Evolutionary conservation across 2,113 vertebrate genomes (phyloP), one percentile per base, ranked within the genome.

Genomic region (Asarcornis scutulata): DNA sequence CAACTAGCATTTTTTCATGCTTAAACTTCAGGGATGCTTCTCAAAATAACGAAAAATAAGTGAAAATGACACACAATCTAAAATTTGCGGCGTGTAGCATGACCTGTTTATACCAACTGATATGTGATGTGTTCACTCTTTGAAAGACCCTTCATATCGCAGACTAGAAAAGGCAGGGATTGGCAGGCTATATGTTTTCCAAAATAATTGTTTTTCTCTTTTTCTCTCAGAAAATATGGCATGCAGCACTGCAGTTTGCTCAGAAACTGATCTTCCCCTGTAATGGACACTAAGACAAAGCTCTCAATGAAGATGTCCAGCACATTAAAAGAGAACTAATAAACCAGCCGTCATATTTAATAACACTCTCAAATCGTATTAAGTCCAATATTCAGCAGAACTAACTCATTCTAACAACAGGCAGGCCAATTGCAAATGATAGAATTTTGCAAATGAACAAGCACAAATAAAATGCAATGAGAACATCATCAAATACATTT

Each of bases 41-140:
- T 94, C 52, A 88, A 94, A 94, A 93, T 72, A 94, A 25, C 36
- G 60, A 85, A 93, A 95, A 96, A 92, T 59, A 94, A 92, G 89
- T 74, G 13, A 93, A 89, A 95, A 87, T 74, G 9, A 85, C 71
- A 91, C 40, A 66, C 44, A 44, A 60, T 93, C 78, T 88, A 67
- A 95, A 96, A 95, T 79, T 53, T 64, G 73, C 42, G 75, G 72
- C 64, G 63, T 73, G 71, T 59, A 87, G 59, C 26, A 48, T 60
- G 91, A 81, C 67, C 93, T 95, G 34, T 80, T 80, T 82, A 76
- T 36, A 81, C 38, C 67, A 91, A 77, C n/a, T 80, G 73, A 69
- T 68, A 63, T 5, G 42, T 53, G 23, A 74, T 56, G 53, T 81
- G 42, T 81, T 81, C 83, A 36, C 25, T 76, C 88, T 91, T 88